Base-by-base conservation (phyloP, 1,140 invertebrate species). In the Meteorus sp. region DNA sequence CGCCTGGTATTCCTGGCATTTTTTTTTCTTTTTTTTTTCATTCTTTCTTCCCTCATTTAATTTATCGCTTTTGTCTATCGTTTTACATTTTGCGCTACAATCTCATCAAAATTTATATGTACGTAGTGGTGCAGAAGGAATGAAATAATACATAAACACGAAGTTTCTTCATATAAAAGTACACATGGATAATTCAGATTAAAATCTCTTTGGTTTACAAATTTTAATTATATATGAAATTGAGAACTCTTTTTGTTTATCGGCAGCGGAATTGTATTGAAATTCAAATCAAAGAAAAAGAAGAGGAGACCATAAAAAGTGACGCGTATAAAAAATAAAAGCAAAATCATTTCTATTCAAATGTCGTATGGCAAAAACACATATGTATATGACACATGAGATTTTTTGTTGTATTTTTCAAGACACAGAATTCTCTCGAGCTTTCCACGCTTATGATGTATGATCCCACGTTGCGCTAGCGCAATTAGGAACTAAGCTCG, bases 401-500 rank as follows among this genome's bases (percentile, higher is more conserved):
- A 3, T 7, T 39, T 13, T 6, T 39, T 39, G 35, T 39, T 15
- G 3, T n/a, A 39, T n/a, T 7, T 39, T 4, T 3, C 27, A 29
- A 29, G 27, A 39, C 8, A 13, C 8, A 13, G 15, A 39, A 13
- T 33, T 33, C 6, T 11, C 11, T 11, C 29, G 29, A 11, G 35
- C 29, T 56, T 29, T 56, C 23, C 54, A 45, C 50, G 37, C 47
- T 35, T 53, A 59, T 59, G 57, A 59, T 59, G 29, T 45, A 59
- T 48, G 57, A 59, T 15, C 22, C 22, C 27, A 20, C 9, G 56
- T 56, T 51, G 60, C 55, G 47, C 60, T 63, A 59, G 63, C 54
- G 55, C 61, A 72, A 72, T 72, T 72, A 72, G 60, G 64, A 56
- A 27, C 68, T 67, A 69, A 69, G 71, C 64, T 63, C 58, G 62